Evolutionary conservation across 2,113 vertebrate species (phyloP).

Genomic region (Chitala chitala): DNA sequence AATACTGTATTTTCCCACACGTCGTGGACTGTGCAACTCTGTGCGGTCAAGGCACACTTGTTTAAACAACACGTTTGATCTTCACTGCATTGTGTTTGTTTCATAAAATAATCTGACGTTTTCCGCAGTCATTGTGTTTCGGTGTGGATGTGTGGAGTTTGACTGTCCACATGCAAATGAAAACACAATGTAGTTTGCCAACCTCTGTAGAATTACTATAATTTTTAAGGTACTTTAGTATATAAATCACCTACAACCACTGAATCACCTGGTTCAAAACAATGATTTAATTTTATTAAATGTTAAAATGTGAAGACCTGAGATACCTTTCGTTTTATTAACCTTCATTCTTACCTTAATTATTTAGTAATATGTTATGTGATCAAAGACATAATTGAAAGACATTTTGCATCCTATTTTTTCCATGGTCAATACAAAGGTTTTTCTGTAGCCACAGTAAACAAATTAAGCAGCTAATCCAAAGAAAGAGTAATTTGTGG

Average conservation of each 20-base stretch:
- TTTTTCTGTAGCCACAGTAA: background rate
- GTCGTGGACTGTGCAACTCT: no score
- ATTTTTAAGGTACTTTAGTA: background rate
- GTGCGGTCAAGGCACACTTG: no score
- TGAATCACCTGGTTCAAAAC: background rate
- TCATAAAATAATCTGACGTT: no score
- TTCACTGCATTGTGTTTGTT: no score
- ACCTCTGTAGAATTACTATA: background rate
- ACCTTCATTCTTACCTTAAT: no score
- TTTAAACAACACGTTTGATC: no score
- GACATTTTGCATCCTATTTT: background rate
- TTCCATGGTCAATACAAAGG: background rate
- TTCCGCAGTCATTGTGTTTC: no score
- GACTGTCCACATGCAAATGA: background rate
- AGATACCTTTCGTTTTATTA: no score
- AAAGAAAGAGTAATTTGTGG: background rate
- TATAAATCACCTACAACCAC: background rate
- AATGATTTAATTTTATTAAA: background rate
- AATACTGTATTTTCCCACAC: no score
- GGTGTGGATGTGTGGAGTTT: background rate
- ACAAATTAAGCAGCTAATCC: background rate
- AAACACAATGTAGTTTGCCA: background rate
- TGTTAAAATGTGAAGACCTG: conserved; percentile 11
- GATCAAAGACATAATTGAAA: no score
- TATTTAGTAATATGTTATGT: no score